These are phyloP conservation scores for Clanis bilineata DNA, from an alignment of 2,888 invertebrate species.

Conservation along the genomic window DNA sequence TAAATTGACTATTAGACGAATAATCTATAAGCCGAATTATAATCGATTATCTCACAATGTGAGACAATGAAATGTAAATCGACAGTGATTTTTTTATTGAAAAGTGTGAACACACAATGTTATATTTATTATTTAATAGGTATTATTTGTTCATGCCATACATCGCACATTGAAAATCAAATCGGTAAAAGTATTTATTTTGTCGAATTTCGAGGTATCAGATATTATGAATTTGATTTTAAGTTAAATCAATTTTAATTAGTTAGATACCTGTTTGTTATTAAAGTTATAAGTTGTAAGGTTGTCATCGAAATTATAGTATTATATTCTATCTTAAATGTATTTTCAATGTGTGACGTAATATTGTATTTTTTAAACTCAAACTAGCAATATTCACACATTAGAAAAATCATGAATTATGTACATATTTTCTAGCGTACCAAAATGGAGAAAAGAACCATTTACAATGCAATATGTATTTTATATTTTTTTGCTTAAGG, in stretches of 20 bases:
- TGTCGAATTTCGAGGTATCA: background rate
- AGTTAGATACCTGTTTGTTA: background rate
- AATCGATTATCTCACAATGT: background rate
- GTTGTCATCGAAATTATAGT: too few relatives aligned
- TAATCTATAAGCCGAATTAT: slow-evolving; percentile 1
- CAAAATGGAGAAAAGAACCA: background rate
- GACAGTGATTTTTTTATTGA: background rate
- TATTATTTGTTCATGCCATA: background rate
- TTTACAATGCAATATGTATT: background rate
- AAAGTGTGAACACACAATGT: background rate
- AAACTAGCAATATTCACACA: background rate
- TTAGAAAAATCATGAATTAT: background rate
- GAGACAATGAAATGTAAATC: background rate
- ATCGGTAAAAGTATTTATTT: background rate
- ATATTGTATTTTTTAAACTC: background rate
- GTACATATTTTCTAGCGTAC: background rate
- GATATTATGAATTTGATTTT: background rate
- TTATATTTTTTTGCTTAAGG: too few relatives aligned
- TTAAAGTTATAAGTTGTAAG: background rate
- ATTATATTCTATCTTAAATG: too few relatives aligned
- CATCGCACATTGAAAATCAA: background rate
- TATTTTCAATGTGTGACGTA: background rate
- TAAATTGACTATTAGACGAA: slow-evolving; percentile 18
- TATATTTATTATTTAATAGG: background rate
- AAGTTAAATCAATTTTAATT: background rate